Conservation (phyloP, 2,113 vertebrate genomes). For the Heptranchias perlo region DNA sequence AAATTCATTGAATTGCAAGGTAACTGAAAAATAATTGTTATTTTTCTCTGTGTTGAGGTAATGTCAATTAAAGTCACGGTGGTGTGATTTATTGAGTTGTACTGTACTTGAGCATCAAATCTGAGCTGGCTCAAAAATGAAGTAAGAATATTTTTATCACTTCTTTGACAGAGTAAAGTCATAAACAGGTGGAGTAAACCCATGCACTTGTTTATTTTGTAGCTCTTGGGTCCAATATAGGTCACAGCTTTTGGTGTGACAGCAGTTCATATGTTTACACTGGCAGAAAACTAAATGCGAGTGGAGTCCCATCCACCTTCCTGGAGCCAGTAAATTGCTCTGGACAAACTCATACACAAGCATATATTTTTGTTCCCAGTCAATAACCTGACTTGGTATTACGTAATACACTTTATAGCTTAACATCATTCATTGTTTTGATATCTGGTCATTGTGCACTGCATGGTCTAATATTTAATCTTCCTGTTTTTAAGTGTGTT, state of each 20-base stretch:
- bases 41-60: neutral
- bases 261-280: constrained; percentile 35
- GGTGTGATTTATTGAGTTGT: neutral
- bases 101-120: neutral
- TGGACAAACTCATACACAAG: neutral
- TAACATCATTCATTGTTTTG: constrained; percentile 20
- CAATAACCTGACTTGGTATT: neutral
- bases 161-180: constrained; percentile 3
- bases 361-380: neutral
- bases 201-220: constrained; percentile 23
- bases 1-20: neutral
- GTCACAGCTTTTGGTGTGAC: constrained; percentile 33
- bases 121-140: neutral
- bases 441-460: constrained; percentile 12
- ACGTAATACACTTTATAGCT: constrained; percentile 15
- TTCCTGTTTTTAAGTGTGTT: constrained; percentile 17
- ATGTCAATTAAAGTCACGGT: neutral
- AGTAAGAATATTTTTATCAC: constrained; percentile 27
- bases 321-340: constrained; percentile 19
- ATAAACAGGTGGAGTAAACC: constrained; percentile 23
- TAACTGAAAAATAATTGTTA: neutral
- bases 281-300: constrained; percentile 5
- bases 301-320: neutral
- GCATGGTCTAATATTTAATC: neutral
- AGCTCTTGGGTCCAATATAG: neutral